phyloP scores from a whole-genome alignment of 2,888 invertebrate genomes.

The Xanthorhoe spadicearia region DNA sequence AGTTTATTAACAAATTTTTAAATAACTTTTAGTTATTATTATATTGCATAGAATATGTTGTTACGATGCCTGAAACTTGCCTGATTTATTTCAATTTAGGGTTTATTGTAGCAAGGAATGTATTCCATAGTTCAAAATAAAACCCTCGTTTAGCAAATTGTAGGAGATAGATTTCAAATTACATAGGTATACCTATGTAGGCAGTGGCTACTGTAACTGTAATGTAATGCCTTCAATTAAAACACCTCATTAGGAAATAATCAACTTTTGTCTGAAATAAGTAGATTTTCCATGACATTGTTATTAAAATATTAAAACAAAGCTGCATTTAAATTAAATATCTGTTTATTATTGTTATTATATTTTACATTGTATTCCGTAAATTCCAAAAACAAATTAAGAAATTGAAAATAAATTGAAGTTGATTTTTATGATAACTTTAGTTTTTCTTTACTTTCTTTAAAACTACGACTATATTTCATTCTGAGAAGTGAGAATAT shows the following conservation, averaged over 20 bases:
- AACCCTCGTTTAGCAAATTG: conserved; percentile 63
- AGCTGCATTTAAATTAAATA: conserved; percentile 81
- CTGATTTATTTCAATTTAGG: conserved; percentile 66
- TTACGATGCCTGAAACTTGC: conserved; percentile 78
- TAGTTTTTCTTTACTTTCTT: conserved; percentile 40
- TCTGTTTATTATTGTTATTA: conserved; percentile 81
- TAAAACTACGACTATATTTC: too few species aligned
- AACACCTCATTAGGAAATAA: conserved; percentile 11
- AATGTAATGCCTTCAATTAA: conserved; percentile 44
- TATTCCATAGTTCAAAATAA: conserved; percentile 52
- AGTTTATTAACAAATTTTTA: conserved; percentile 16
- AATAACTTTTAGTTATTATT: conserved; percentile 26
- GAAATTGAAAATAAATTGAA: conserved; percentile 81
- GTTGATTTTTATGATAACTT: conserved; percentile 73
- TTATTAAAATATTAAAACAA: conserved; percentile 58
- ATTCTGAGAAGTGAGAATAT: too few species aligned
- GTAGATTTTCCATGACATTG: conserved; percentile 78
- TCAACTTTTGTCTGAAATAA: conserved; percentile 42
- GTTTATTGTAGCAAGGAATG: conserved; percentile 65
- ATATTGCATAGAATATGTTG: conserved; percentile 50
- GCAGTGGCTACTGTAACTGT: conserved; percentile 9
- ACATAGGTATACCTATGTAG: too few species aligned
- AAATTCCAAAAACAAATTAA: conserved; percentile 79
- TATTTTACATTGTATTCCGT: conserved; percentile 82
- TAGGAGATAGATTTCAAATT: conserved; percentile 19